phyloP scores from a whole-genome alignment of 2,797 vertebrate species.

The Lophius americanus region DNA sequence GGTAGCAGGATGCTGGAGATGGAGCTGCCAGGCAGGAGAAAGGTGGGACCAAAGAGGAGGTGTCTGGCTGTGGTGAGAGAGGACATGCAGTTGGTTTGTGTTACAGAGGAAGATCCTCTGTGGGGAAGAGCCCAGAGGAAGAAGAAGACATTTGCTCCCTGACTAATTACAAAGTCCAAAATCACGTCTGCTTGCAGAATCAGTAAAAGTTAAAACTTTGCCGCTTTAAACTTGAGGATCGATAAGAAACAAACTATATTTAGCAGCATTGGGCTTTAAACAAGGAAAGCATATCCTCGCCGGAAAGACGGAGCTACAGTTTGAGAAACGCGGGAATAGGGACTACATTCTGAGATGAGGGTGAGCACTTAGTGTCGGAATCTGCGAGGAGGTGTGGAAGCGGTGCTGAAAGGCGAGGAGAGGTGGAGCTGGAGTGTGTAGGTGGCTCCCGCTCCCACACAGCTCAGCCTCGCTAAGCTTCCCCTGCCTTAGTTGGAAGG shows the following conservation, averaged over 20 bases:
- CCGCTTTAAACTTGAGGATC: neutral
- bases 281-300: neutral
- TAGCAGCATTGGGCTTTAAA: too few relatives aligned
- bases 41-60: too few relatives aligned
- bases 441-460: constrained; percentile 74
- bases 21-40: too few relatives aligned
- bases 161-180: constrained; percentile 24
- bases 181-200: constrained; percentile 23
- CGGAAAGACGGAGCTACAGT: constrained; percentile 3
- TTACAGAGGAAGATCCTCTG: too few relatives aligned
- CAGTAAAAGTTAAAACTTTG: neutral
- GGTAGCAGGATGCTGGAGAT: too few relatives aligned
- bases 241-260: too few relatives aligned
- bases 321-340: constrained; percentile 18
- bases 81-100: too few relatives aligned
- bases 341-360: constrained; percentile 41
- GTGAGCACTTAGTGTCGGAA: constrained; percentile 43
- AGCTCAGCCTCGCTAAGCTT: constrained; percentile 57
- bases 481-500: constrained; percentile 60
- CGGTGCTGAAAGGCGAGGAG: constrained; percentile 59
- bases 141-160: too few relatives aligned
- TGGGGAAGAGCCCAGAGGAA: too few relatives aligned
- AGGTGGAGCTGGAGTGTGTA: constrained; percentile 64
- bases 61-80: too few relatives aligned
- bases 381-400: constrained; percentile 65